Base-by-base conservation (phyloP, 2,888 invertebrate genomes). In the Lingula anatina region DNA sequence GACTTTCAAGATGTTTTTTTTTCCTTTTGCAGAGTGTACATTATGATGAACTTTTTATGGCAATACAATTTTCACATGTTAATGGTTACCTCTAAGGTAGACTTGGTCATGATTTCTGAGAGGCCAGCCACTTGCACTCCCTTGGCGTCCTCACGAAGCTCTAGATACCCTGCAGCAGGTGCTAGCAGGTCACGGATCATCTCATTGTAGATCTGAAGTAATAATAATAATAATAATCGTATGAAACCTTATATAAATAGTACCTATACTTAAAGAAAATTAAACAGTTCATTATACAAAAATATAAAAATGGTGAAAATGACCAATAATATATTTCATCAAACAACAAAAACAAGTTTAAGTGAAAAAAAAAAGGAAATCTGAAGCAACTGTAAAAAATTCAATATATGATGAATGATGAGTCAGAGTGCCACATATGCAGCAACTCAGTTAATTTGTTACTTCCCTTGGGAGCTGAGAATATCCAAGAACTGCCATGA, bases 111-210 rank as follows among this genome's bases (percentile, higher is more conserved):
- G 38, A 90, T 82, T 79, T 94, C 91, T 2, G 89, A 88, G 9
- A 96, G 83, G 0, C 94, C 93, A 0, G 91, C 87, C 1, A 96
- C 93, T 56, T 90, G 90, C 21, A 89, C 84, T 49, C 87, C 84
- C 53, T 88, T 85, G 36, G 89, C 85, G 77, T 96, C 95, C 73
- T 96, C 96, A 5, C 95, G 82, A 5, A 96, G 79, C 64, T 96
- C 96, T 50, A 96, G 79, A 42, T 87, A 86, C 0, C 90, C 91
- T 3, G 85, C 81, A 31, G 68, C 63, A 0, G 95, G 94, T 74
- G 89, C 90, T 56, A 95, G 79, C 45, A 95, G 81, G 76, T 95
- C 95, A 15, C 93, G 83, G 56, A 95, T 94, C 73, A 90, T 89
- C 78, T 95, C 95, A 75, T 95, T 95, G 81, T 95, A 95, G 46